Conservation (phyloP, 2,797 vertebrate genomes). For the Helostoma temminkii region DNA sequence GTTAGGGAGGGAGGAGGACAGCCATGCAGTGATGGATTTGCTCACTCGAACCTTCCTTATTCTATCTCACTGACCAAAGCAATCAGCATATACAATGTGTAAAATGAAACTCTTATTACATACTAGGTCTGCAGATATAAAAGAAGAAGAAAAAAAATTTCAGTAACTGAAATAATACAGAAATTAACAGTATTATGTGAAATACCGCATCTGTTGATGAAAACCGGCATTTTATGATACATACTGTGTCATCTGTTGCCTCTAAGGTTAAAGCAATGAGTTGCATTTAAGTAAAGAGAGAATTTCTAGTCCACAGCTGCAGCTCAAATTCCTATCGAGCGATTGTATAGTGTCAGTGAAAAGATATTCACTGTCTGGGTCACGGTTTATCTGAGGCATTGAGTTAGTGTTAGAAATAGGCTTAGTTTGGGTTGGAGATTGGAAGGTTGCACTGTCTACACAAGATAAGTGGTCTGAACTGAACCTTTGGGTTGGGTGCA, state of each 20-base stretch:
- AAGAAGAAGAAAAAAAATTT: background rate
- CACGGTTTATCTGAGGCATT: constrained; percentile 17
- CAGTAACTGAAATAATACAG: background rate
- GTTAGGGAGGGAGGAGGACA: no score
- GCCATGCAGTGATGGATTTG: no score
- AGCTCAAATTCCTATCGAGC: constrained; percentile 1
- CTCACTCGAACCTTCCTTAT: background rate
- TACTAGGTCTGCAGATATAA: background rate
- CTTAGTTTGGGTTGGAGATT: constrained; percentile 14
- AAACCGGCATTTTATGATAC: background rate
- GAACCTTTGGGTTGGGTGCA: background rate
- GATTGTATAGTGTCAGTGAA: constrained; percentile 18
- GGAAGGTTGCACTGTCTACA: constrained; percentile 1
- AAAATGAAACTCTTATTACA: background rate
- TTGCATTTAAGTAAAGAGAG: background rate
- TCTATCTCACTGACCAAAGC: constrained; percentile 1
- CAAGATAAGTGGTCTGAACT: constrained; percentile 14
- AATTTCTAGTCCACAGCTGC: constrained; percentile 1
- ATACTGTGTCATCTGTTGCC: background rate
- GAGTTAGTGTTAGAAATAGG: constrained; percentile 16
- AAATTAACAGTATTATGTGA: background rate
- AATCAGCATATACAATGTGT: background rate
- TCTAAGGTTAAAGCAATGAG: background rate
- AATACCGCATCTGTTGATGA: background rate
- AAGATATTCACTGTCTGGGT: constrained; percentile 7